Evolutionary conservation across 1,140 invertebrate species (phyloP).

Genomic region (Micrasema longulum): DNA sequence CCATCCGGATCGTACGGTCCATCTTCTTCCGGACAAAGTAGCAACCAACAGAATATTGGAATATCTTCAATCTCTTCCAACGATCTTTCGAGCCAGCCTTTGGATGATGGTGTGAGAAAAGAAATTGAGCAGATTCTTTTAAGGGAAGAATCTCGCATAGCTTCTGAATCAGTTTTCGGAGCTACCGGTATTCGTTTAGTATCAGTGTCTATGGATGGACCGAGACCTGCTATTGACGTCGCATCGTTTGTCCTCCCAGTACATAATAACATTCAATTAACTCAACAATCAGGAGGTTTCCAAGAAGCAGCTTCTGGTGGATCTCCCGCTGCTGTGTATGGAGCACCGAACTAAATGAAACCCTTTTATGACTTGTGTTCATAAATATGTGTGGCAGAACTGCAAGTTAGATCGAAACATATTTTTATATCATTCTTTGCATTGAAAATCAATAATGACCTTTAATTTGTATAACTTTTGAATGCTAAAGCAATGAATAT

Average conservation of each 20-base stretch:
- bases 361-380: no score
- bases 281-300: background rate
- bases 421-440: no score
- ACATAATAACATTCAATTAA: background rate
- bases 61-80: background rate
- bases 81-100: background rate
- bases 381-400: no score
- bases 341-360: background rate
- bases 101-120: constrained; percentile 10
- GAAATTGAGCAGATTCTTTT: constrained; percentile 34
- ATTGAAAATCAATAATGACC: no score
- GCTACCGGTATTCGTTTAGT: background rate
- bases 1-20: constrained; percentile 1
- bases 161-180: constrained; percentile 10
- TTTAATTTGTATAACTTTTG: no score
- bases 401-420: no score
- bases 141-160: constrained; percentile 35
- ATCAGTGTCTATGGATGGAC: constrained; percentile 18
- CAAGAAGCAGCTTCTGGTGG: background rate
- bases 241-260: constrained; percentile 16
- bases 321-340: background rate
- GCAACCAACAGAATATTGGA: background rate
- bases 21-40: background rate
- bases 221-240: constrained; percentile 4
- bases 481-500: no score